Conservation (phyloP, 2,113 vertebrate species). For the Osmerus mordax region DNA sequence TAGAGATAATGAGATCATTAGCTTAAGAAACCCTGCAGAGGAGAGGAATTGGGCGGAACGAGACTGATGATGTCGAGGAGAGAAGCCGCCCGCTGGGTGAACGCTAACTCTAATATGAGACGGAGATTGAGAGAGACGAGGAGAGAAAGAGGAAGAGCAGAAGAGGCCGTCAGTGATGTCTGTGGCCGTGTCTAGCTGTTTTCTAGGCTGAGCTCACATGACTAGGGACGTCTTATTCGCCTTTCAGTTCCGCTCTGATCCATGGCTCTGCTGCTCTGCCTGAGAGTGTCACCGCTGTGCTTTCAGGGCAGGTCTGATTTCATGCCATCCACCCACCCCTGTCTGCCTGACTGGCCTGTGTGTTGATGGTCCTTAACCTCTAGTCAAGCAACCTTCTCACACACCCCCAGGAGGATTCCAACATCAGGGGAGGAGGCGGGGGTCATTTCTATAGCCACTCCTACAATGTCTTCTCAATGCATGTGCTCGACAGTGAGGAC, state of each 20-base stretch:
- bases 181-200: neutral
- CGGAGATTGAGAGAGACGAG: neutral
- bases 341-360: constrained; percentile 19
- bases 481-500: too few species aligned
- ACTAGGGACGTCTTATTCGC: neutral
- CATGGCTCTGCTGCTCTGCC: constrained; percentile 21
- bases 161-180: neutral
- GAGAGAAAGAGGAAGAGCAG: neutral
- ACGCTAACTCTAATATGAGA: constrained; percentile 13
- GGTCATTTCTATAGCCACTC: too few species aligned
- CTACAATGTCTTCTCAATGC: too few species aligned
- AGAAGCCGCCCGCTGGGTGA: constrained; percentile 31
- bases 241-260: neutral
- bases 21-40: constrained; percentile 48
- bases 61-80: constrained; percentile 1
- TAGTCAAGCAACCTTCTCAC: constrained; percentile 33
- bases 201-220: neutral
- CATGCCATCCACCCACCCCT: constrained; percentile 5
- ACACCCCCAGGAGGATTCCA: too few species aligned
- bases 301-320: constrained; percentile 29
- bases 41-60: constrained; percentile 27
- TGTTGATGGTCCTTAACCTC: constrained; percentile 34
- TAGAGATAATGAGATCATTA: constrained; percentile 42
- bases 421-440: too few species aligned
- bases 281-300: constrained; percentile 5